These are phyloP conservation scores for Coenobita brevimanus DNA, from an alignment of 1,140 invertebrate genomes.

Conservation along the genomic window DNA sequence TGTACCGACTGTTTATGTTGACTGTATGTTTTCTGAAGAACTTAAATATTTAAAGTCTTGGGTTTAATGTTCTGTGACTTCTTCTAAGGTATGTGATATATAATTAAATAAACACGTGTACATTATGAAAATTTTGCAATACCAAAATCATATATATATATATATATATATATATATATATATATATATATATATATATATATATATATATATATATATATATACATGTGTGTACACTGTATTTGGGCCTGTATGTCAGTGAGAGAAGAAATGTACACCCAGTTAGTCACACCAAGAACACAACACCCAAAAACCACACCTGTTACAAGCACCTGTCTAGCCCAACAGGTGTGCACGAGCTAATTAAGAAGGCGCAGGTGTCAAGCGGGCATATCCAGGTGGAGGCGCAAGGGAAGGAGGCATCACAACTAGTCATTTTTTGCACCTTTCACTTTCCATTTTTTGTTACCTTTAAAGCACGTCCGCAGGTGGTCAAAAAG, in stretches of 20 bases:
- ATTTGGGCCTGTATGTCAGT: background rate
- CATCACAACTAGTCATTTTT: no score
- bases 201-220: background rate
- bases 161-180: conserved; percentile 6
- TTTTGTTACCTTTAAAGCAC: conserved; percentile 79
- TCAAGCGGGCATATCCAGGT: no score
- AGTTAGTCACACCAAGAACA: background rate
- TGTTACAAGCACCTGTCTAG: no score
- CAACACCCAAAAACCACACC: background rate
- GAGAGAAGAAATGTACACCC: background rate
- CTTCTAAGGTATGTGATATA: background rate
- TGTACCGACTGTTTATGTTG: no score
- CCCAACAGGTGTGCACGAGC: no score
- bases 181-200: conserved; percentile 11
- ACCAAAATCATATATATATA: background rate
- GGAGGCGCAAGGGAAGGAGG: no score
- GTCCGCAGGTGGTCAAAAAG: conserved; percentile 78
- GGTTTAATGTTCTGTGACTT: no score
- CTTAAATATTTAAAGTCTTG: no score
- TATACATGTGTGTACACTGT: background rate
- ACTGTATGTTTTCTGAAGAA: no score
- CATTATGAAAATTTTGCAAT: background rate
- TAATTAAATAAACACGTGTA: background rate
- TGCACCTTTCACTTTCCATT: no score
- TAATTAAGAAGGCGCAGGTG: no score